These are phyloP conservation scores for Tipula confusa DNA, from an alignment of 2,888 invertebrate species.

Conservation along the genomic window DNA sequence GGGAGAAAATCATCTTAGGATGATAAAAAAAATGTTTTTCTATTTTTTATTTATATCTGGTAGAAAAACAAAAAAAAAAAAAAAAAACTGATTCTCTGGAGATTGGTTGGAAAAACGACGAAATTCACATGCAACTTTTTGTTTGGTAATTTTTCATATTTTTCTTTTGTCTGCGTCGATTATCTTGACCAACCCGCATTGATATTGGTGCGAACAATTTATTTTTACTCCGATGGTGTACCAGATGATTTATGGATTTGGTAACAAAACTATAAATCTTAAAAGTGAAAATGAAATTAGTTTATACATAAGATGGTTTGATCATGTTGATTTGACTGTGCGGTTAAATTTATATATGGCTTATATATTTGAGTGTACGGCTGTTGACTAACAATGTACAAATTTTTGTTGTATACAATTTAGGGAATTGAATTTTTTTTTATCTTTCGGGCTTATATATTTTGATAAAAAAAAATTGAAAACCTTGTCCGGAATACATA, in stretches of 20 bases:
- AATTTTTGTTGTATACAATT: not conserved
- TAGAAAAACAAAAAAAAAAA: too few relatives aligned
- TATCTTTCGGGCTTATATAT: not conserved
- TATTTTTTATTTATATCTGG: not conserved
- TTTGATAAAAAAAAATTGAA: not conserved
- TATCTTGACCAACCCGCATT: not conserved
- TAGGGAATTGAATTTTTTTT: not conserved
- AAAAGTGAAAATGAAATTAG: not conserved
- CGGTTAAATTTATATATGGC: not conserved
- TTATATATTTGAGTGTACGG: not conserved
- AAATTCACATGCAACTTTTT: not conserved
- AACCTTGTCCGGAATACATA: not conserved
- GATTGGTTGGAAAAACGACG: not conserved
- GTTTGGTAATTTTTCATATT: slow-evolving; percentile 1
- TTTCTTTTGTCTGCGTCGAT: not conserved
- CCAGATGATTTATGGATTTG: not conserved
- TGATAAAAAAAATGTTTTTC: not conserved
- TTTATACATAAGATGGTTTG: not conserved
- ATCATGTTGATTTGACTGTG: not conserved
- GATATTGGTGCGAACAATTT: not conserved
- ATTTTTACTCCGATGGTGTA: not conserved
- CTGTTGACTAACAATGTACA: not conserved
- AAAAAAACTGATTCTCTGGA: not conserved
- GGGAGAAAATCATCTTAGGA: not conserved
- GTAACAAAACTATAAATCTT: slow-evolving; percentile 5